Evolutionary conservation across 2,797 vertebrate genomes (phyloP).

Genomic region (Nasua narica): DNA sequence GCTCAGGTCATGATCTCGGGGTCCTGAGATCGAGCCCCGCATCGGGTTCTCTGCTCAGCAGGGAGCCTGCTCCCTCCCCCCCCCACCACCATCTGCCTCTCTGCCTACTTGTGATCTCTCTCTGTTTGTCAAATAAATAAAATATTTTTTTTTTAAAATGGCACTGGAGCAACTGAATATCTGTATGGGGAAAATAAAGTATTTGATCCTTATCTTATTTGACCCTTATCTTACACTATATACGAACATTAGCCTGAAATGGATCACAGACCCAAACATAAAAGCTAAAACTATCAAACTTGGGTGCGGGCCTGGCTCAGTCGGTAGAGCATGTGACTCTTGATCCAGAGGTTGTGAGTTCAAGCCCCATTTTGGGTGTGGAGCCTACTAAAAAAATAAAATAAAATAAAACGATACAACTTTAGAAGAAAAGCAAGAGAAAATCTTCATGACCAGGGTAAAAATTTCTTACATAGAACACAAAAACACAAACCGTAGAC

Average conservation of each 20-base stretch:
- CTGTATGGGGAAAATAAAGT: neutral
- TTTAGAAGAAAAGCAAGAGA: neutral
- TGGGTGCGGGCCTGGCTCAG: neutral
- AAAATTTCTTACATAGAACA: neutral
- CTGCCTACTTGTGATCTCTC: too few species aligned
- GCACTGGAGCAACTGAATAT: neutral
- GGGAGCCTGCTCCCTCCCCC: too few species aligned
- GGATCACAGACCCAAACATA: neutral
- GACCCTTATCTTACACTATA: neutral
- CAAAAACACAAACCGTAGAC: neutral
- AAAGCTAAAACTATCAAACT: neutral
- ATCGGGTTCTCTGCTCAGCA: too few species aligned
- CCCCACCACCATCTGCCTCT: too few species aligned
- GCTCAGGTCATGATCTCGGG: too few species aligned
- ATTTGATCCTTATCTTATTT: neutral
- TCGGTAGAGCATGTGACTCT: neutral
- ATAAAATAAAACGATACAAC: neutral
- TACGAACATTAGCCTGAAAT: neutral
- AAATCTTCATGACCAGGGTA: neutral
- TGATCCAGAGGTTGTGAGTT: neutral
- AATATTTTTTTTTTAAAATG: too few species aligned
- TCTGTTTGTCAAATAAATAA: too few species aligned
- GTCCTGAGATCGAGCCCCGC: too few species aligned
- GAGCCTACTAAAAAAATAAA: neutral
- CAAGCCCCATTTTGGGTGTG: neutral